Evolutionary conservation across 1,140 invertebrate genomes (phyloP), one percentile per base, ranked within the genome.

Genomic region (Drosophila truncata): DNA sequence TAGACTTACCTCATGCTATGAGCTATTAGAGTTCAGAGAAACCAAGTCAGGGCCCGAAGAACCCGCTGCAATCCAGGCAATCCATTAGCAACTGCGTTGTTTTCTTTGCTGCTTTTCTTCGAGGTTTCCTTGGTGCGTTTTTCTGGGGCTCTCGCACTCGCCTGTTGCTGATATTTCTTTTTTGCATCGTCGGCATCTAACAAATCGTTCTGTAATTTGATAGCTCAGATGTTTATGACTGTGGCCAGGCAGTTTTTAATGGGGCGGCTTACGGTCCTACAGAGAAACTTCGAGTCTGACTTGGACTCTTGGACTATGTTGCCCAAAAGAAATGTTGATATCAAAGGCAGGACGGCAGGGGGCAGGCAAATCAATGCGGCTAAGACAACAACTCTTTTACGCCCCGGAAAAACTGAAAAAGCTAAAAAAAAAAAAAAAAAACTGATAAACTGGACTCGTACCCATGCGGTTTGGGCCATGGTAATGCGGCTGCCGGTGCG

Each of bases 201-300:
- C 85, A 90, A 90, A 90, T 90, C 85, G 85, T 90, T 90, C 85
- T 90, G 85, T 90, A 90, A 90, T 90, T 90, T 90, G 85, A 90
- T 90, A 90, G 85, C 85, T 90, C 78, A 90, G 85, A 90, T 85
- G 85, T 85, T 90, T 90, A 90, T 90, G 85, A 90, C 85, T 90
- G 52, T 79, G 85, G 80, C 84, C 65, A 67, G 77, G 85, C 84
- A 78, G 84, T 88, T 84, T 85, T 90, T 84, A 90, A 90, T 90
- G 85, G 66, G 81, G 67, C 80, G 81, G 54, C 74, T 66, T 59
- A 54, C 61, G 72, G 72, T 66, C 54, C 44, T 57, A 44, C 37
- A 76, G 50, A 73, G 50, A 66, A 16, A 52, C 42, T 33, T 13
- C n/a, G 8, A 25, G 33, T 54, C 31, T 39, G 33, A 23, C 27